Conservation (phyloP, 2,113 vertebrate species). For the Isichthys henryi region DNA sequence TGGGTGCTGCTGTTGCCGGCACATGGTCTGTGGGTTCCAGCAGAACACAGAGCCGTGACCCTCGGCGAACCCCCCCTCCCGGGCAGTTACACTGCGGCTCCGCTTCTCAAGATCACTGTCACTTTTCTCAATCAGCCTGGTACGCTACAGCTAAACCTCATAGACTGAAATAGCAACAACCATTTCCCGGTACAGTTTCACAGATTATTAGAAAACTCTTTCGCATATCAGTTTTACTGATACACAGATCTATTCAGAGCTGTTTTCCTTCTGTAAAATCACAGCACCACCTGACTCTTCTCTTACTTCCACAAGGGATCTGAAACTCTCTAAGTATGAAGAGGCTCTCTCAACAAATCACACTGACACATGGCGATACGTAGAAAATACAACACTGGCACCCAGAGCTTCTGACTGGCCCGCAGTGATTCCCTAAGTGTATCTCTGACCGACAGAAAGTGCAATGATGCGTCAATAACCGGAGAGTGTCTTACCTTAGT, state of each 20-base stretch:
- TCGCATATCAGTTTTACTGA: not conserved
- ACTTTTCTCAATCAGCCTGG: not conserved
- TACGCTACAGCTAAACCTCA: not conserved
- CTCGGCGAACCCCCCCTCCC: too few relatives aligned
- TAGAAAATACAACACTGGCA: not conserved
- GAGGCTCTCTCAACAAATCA: not conserved
- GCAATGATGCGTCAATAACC: not conserved
- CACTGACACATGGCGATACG: not conserved
- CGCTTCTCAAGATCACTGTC: not conserved
- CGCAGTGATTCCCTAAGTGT: not conserved
- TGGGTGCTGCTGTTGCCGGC: conserved; percentile 20
- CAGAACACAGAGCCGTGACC: not conserved
- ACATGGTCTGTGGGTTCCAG: conserved; percentile 36
- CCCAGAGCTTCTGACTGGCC: not conserved
- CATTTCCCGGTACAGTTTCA: not conserved
- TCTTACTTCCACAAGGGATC: not conserved
- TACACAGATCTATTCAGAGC: not conserved
- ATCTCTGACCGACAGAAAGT: not conserved
- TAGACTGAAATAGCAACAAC: not conserved
- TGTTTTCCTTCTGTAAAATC: not conserved
- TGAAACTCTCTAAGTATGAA: not conserved
- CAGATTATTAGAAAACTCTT: not conserved
- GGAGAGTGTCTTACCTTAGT: conserved; percentile 42
- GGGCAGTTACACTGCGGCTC: not conserved
- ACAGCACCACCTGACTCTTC: not conserved